Conservation (phyloP, 2,113 vertebrate species). For the Xiphorhynchus elegans region DNA sequence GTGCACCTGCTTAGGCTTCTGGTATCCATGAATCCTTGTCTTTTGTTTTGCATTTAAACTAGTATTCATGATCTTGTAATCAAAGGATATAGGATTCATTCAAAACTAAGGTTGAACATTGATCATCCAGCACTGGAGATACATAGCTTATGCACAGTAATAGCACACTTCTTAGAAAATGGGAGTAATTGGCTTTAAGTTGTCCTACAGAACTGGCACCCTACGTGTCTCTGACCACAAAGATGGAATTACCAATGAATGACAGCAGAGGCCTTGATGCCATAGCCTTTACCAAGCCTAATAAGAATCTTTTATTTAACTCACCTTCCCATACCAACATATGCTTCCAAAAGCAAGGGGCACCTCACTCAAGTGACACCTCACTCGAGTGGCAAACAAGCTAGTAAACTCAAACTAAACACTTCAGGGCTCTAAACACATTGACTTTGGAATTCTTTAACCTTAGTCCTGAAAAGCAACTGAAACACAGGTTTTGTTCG, state of each 20-base stretch:
- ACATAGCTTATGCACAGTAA: fast-evolving
- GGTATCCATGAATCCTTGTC: neutral
- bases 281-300: neutral
- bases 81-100: neutral
- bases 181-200: neutral
- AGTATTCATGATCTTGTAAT: neutral
- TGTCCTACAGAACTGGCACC: neutral
- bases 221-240: neutral
- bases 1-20: neutral
- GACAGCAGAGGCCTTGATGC: neutral
- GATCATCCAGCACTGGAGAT: neutral
- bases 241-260: neutral
- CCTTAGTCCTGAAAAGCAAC: neutral
- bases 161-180: neutral
- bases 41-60: neutral
- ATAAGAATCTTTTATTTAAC: neutral
- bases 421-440: neutral
- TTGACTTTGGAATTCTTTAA: neutral
- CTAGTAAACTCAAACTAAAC: neutral
- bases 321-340: neutral
- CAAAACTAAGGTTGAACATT: neutral
- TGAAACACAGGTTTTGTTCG: neutral
- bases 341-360: neutral
- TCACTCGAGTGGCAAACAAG: neutral
- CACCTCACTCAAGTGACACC: neutral